Evolutionary conservation across 2,797 vertebrate genomes (phyloP).

Genomic region (Molothrus aeneus): DNA sequence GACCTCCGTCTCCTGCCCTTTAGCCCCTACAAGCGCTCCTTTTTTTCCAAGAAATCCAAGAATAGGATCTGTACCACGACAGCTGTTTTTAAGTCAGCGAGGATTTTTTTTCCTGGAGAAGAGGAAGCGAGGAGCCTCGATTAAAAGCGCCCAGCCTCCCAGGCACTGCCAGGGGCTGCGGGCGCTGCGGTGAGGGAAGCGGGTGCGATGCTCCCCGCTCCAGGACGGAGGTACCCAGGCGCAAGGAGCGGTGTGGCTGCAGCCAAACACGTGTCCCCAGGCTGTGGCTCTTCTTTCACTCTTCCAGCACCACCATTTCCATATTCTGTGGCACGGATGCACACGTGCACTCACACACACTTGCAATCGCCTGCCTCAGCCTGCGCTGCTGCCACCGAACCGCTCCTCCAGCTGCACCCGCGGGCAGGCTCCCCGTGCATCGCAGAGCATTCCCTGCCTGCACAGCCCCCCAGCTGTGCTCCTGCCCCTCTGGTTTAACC

Average conservation of each 20-base stretch:
- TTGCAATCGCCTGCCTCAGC: neutral
- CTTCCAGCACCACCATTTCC: neutral
- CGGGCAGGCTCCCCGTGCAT: neutral
- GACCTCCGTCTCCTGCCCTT: neutral
- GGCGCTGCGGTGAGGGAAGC: neutral
- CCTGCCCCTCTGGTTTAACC: neutral
- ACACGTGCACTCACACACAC: neutral
- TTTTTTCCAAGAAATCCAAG: conserved; percentile 38
- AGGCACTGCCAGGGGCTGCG: neutral
- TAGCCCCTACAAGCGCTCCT: neutral
- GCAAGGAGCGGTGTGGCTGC: neutral
- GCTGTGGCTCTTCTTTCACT: neutral
- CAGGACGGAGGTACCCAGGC: neutral
- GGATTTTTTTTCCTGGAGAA: neutral
- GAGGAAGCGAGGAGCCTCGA: neutral
- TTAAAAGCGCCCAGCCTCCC: neutral
- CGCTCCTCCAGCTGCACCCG: neutral
- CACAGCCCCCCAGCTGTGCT: neutral
- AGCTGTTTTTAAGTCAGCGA: neutral
- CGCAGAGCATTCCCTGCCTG: neutral
- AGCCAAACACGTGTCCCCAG: neutral
- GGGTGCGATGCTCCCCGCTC: rapidly evolving
- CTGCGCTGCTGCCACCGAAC: neutral
- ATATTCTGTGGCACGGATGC: rapidly evolving
- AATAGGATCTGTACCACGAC: neutral